phyloP scores from a whole-genome alignment of 2,797 vertebrate species.

The Sparus aurata region DNA sequence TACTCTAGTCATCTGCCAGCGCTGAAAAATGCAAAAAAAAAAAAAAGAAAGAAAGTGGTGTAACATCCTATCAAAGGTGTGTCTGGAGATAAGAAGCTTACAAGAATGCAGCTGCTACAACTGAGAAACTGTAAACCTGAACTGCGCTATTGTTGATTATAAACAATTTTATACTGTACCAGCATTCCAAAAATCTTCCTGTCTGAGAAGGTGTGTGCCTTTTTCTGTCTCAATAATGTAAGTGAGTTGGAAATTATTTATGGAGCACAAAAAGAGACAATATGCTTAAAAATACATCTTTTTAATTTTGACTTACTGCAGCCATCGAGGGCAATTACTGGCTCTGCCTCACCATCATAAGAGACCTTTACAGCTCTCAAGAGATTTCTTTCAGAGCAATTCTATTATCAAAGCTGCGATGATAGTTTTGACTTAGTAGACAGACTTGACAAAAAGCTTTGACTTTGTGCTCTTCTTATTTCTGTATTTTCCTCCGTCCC shows the following conservation, averaged over 20 bases:
- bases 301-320: neutral
- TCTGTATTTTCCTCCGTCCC: too few relatives aligned
- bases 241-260: neutral
- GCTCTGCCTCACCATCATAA: neutral
- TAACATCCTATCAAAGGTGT: conserved; percentile 28
- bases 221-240: neutral
- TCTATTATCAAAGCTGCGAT: neutral
- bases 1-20: neutral
- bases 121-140: neutral
- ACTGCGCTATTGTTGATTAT: neutral
- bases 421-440: neutral
- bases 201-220: neutral
- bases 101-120: conserved; percentile 16
- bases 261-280: neutral
- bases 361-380: too few relatives aligned
- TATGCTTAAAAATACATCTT: neutral
- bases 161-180: neutral
- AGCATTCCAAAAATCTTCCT: neutral
- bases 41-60: neutral
- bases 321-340: neutral
- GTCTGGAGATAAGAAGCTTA: conserved; percentile 48
- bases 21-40: conserved; percentile 8
- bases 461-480: too few relatives aligned
- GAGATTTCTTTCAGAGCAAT: neutral
- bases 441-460: neutral